A percentile compares a stretch with the other conserved stretches of the same genome.
Conservation (phyloP, 1,140 invertebrate genomes). For the Drosophila bipectinata region DNA sequence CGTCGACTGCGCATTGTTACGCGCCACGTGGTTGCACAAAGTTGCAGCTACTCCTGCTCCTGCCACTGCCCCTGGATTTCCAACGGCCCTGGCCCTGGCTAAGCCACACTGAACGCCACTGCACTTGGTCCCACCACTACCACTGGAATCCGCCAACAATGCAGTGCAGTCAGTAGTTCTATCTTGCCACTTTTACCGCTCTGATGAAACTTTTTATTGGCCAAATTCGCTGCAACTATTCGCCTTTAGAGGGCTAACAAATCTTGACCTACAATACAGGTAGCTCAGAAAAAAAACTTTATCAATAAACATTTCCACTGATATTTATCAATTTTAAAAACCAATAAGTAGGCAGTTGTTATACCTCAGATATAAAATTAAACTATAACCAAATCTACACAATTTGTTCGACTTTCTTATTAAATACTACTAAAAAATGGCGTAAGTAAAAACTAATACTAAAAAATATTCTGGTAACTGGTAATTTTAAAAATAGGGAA, state of each 20-base stretch:
- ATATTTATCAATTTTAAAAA: too few species aligned
- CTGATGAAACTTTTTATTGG: constrained; percentile 71
- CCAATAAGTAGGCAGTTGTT: background rate
- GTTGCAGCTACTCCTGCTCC: constrained; percentile 22
- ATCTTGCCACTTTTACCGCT: constrained; percentile 10
- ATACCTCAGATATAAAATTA: background rate
- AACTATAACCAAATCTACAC: background rate
- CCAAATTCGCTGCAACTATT: constrained; percentile 43
- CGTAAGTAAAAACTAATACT: background rate
- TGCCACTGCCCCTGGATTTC: background rate
- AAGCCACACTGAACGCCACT: too few species aligned
- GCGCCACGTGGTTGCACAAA: constrained; percentile 68
- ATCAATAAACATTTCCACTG: constrained; percentile 51
- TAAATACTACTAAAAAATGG: background rate
- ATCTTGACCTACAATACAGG: constrained; percentile 39
- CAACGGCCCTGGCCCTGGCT: too few species aligned
- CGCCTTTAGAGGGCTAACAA: constrained; percentile 12
- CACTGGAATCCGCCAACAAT: constrained; percentile 21
- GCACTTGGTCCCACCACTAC: background rate
- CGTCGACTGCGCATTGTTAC: constrained; percentile 71
- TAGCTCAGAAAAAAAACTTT: constrained; percentile 51
- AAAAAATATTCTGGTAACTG: too few species aligned
- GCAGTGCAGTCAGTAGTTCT: constrained; percentile 5
- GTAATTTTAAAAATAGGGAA: background rate
- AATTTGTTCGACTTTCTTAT: background rate